phyloP scores from a whole-genome alignment of 1,140 invertebrate genomes.

The Lepeophtheirus salmonis region DNA sequence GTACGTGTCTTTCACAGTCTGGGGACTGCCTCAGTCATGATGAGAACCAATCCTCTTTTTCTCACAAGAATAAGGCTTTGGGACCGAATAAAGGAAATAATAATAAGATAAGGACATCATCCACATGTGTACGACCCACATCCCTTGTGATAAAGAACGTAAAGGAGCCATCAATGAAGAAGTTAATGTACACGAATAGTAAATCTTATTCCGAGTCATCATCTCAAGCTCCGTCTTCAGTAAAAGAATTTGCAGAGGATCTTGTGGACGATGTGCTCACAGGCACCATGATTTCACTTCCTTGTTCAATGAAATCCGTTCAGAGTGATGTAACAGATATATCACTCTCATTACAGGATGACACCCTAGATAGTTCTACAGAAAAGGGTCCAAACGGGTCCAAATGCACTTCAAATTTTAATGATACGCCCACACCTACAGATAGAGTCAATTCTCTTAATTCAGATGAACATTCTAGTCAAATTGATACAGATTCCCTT shows the following conservation, averaged over 20 bases:
- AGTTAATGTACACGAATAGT: background rate
- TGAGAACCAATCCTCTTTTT: too few relatives aligned
- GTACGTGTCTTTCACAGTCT: too few relatives aligned
- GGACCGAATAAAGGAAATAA: background rate
- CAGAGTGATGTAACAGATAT: background rate
- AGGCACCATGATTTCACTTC: background rate
- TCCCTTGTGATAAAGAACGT: too few relatives aligned
- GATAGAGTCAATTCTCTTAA: too few relatives aligned
- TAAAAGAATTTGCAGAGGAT: slow-evolving; percentile 1
- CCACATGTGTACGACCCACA: background rate
- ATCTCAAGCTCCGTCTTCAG: background rate
- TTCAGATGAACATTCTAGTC: too few relatives aligned
- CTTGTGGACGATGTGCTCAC: background rate
- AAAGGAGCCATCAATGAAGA: too few relatives aligned
- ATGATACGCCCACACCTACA: too few relatives aligned
- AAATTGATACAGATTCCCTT: too few relatives aligned
- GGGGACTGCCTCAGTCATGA: too few relatives aligned
- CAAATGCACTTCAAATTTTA: too few relatives aligned
- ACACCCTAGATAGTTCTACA: too few relatives aligned
- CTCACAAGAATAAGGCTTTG: background rate
- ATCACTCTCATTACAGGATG: background rate
- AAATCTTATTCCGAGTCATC: background rate
- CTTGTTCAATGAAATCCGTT: background rate
- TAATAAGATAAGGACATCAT: background rate
- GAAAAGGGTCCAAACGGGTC: too few relatives aligned